These are phyloP conservation scores for Pao palembangensis DNA, from an alignment of 2,113 vertebrate species.

Conservation along the genomic window DNA sequence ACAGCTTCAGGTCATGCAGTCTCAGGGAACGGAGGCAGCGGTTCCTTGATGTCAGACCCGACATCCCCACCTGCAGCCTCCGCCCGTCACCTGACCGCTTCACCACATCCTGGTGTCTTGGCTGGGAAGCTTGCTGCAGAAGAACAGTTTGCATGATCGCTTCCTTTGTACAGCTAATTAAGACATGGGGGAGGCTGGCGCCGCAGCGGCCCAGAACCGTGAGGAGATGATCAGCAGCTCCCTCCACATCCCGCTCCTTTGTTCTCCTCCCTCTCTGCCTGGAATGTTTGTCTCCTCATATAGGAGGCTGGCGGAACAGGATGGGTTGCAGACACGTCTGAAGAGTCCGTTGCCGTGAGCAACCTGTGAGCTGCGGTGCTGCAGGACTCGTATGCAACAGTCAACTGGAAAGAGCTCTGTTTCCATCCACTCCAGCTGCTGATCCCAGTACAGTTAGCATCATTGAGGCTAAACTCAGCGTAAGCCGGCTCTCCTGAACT, in stretches of 20 bases:
- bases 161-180: slow-evolving; percentile 58
- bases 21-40: slow-evolving; percentile 11
- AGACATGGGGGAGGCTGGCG: slow-evolving; percentile 32
- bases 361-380: slow-evolving; percentile 5
- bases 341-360: slow-evolving; percentile 39
- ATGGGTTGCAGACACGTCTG: slow-evolving; percentile 6
- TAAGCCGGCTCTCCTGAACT: no score
- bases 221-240: slow-evolving; percentile 44
- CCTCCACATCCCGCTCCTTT: background rate
- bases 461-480: no score
- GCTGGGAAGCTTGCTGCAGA: slow-evolving; percentile 8
- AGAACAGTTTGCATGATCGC: slow-evolving; percentile 50
- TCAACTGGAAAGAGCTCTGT: no score
- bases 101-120: background rate
- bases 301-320: slow-evolving; percentile 21
- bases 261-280: slow-evolving; percentile 7
- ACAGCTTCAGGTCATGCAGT: slow-evolving; percentile 7
- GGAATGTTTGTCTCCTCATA: slow-evolving; percentile 47
- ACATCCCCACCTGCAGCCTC: background rate
- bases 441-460: no score
- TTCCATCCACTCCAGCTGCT: no score
- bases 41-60: slow-evolving; percentile 31
- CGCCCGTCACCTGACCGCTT: slow-evolving; percentile 28
- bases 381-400: slow-evolving; percentile 6
- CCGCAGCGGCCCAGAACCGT: slow-evolving; percentile 11